A percentile compares a stretch with the other conserved stretches of the same genome.
Evolutionary conservation across 2,888 invertebrate species (phyloP).

Genomic region (Troides helena): DNA sequence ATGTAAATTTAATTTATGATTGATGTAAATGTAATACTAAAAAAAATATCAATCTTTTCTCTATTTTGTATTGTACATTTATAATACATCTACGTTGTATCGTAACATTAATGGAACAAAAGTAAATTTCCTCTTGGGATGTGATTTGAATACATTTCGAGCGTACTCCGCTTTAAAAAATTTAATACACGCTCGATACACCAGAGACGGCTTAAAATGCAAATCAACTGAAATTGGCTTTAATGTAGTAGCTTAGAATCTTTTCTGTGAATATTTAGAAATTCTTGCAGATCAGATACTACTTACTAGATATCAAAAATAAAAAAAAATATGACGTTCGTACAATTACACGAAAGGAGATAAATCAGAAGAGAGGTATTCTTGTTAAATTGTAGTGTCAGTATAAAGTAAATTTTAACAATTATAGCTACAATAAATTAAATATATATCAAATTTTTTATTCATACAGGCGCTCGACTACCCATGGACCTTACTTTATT

Average conservation of each 20-base stretch:
- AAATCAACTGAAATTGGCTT: conserved; percentile 5
- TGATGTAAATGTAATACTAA: no score
- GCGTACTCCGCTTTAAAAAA: conserved; percentile 12
- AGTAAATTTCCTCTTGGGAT: conserved; percentile 18
- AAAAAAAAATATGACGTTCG: no score
- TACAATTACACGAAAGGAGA: no score
- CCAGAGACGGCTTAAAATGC: conserved; percentile 9
- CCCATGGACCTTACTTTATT: no score
- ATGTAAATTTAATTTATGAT: no score
- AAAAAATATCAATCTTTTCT: background rate
- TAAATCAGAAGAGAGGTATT: no score
- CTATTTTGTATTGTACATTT: background rate
- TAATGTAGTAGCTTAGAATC: background rate
- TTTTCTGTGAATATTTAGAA: background rate
- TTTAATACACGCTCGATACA: conserved; percentile 14
- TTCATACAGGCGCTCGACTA: no score
- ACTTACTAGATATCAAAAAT: no score
- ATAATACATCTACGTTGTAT: background rate
- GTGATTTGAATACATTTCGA: conserved; percentile 26
- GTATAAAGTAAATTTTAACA: no score
- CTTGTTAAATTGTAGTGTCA: no score
- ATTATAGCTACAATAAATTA: no score
- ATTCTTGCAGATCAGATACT: background rate
- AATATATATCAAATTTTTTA: no score
- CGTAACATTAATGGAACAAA: conserved; percentile 18